phyloP scores from a whole-genome alignment of 2,888 invertebrate species.

The Muschampia plurimacula region DNA sequence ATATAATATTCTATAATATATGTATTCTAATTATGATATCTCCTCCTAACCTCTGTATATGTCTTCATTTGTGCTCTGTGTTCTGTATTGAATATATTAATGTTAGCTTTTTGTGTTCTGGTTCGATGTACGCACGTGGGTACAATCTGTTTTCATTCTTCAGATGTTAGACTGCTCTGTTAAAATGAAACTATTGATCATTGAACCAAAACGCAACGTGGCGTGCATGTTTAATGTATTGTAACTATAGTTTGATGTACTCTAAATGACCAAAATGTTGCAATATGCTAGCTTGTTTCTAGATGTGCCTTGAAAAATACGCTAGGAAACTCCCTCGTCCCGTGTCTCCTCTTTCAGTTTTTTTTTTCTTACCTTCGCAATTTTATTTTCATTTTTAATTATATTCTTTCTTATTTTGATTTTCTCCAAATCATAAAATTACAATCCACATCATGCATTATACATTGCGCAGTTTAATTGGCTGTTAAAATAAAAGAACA shows the following conservation, averaged over 20 bases:
- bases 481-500: slow-evolving; percentile 47
- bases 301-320: slow-evolving; percentile 77
- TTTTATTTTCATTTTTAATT: slow-evolving; percentile 53
- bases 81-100: slow-evolving; percentile 82
- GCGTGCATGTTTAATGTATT: slow-evolving; percentile 82
- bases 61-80: slow-evolving; percentile 85
- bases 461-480: slow-evolving; percentile 49
- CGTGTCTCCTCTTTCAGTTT: slow-evolving; percentile 71
- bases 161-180: slow-evolving; percentile 57
- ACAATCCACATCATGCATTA: slow-evolving; percentile 40
- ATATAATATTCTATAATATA: slow-evolving; percentile 66
- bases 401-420: slow-evolving; percentile 45
- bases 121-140: slow-evolving; percentile 75
- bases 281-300: slow-evolving; percentile 79
- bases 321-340: slow-evolving; percentile 76
- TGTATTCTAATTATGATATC: slow-evolving; percentile 72
- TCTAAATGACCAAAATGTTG: slow-evolving; percentile 62
- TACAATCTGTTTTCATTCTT: slow-evolving; percentile 53
- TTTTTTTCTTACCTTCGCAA: slow-evolving; percentile 56
- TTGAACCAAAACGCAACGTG: slow-evolving; percentile 84
- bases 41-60: slow-evolving; percentile 79
- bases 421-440: slow-evolving; percentile 52
- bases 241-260: slow-evolving; percentile 80
- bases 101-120: slow-evolving; percentile 84
- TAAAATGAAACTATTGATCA: slow-evolving; percentile 57